Evolutionary conservation across 1,140 invertebrate species (phyloP).

Genomic region (Nephotettix cincticeps): DNA sequence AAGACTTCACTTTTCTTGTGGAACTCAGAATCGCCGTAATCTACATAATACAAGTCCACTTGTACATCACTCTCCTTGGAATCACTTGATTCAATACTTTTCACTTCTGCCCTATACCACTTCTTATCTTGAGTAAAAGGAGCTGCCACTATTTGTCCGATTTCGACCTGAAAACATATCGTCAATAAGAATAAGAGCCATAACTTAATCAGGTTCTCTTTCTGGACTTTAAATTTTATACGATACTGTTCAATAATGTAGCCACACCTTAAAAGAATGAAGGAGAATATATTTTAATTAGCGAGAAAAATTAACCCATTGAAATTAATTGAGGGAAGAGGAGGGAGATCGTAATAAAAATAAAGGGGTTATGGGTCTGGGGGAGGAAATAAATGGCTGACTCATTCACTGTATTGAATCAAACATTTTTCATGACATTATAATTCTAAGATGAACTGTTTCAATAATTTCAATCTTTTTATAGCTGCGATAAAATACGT

Average conservation of each 20-base stretch:
- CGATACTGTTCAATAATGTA: not conserved
- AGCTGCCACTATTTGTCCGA: slow-evolving; percentile 76
- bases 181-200: not conserved
- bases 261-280: not conserved
- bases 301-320: not conserved
- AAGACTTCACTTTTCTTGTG: slow-evolving; percentile 60
- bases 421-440: too few species aligned
- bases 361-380: too few species aligned
- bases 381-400: too few species aligned
- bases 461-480: too few species aligned
- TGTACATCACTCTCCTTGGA: slow-evolving; percentile 53
- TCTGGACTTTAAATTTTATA: not conserved
- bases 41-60: slow-evolving; percentile 70
- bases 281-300: not conserved
- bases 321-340: too few species aligned
- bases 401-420: too few species aligned
- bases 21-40: slow-evolving; percentile 75
- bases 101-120: slow-evolving; percentile 66
- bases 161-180: slow-evolving; percentile 50
- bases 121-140: slow-evolving; percentile 70
- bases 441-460: too few species aligned
- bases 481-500: too few species aligned
- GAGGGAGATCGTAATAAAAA: too few species aligned
- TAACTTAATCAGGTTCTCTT: not conserved
- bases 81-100: slow-evolving; percentile 43